These are phyloP conservation scores for Protonemura montana DNA, from an alignment of 2,888 invertebrate genomes.

Conservation along the genomic window DNA sequence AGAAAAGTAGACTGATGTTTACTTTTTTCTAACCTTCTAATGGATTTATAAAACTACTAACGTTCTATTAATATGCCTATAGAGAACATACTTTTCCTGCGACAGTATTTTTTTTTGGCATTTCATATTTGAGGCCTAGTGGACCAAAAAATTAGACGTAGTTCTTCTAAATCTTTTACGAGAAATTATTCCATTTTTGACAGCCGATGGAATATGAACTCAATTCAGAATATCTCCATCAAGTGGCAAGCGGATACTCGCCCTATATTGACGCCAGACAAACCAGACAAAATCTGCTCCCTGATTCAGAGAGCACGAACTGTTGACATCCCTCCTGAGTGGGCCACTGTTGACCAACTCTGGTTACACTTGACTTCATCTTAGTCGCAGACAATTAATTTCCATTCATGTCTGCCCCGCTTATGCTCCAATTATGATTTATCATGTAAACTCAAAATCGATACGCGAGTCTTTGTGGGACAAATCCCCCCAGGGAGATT, in stretches of 20 bases:
- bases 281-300: background rate
- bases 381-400: background rate
- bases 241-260: background rate
- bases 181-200: background rate
- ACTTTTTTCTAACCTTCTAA: no score
- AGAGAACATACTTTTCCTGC: no score
- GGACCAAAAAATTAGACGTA: no score
- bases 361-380: background rate
- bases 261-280: background rate
- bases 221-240: no score
- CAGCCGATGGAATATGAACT: background rate
- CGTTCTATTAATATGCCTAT: no score
- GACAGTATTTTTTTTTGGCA: no score
- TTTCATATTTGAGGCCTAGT: no score
- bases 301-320: background rate
- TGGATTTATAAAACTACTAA: no score
- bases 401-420: background rate
- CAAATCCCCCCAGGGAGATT: background rate
- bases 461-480: background rate
- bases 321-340: background rate
- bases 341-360: background rate
- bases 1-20: no score
- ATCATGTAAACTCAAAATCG: background rate
- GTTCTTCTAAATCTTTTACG: no score
- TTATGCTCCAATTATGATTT: background rate